A percentile compares a stretch with the other conserved stretches of the same genome.
Conservation (phyloP, 2,888 invertebrate species). For the Drosophila trichaetosa region DNA sequence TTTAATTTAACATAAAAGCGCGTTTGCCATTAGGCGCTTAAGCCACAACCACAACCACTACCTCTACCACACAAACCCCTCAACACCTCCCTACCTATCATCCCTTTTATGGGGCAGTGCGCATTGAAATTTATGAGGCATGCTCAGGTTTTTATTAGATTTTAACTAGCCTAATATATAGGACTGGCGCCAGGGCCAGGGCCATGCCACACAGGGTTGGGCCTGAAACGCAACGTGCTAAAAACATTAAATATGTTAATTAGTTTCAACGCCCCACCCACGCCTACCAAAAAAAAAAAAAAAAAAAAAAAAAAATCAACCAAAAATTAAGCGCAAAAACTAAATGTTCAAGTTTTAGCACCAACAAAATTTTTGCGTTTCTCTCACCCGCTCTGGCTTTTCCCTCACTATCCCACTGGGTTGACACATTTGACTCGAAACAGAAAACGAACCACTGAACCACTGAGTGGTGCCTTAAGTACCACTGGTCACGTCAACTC, state of each 20-base stretch:
- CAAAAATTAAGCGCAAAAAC: slow-evolving; percentile 58
- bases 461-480: slow-evolving; percentile 61
- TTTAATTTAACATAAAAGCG: slow-evolving; percentile 80
- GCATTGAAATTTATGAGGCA: slow-evolving; percentile 84
- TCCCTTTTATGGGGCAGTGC: slow-evolving; percentile 39
- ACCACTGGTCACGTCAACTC: slow-evolving; percentile 64
- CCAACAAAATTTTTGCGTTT: slow-evolving; percentile 43
- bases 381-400: neutral
- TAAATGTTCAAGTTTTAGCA: slow-evolving; percentile 74
- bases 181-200: slow-evolving; percentile 53
- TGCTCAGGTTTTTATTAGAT: slow-evolving; percentile 85
- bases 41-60: slow-evolving; percentile 32
- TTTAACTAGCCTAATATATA: slow-evolving; percentile 84
- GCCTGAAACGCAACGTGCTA: slow-evolving; percentile 80
- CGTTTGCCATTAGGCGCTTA: slow-evolving; percentile 71
- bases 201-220: slow-evolving; percentile 52
- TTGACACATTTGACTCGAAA: slow-evolving; percentile 62
- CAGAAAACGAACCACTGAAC: slow-evolving; percentile 27
- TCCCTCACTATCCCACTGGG: slow-evolving; percentile 3
- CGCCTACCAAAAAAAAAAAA: neutral
- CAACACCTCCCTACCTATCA: neutral
- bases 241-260: slow-evolving; percentile 84
- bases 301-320: neutral
- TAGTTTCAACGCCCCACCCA: slow-evolving; percentile 78
- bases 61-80: slow-evolving; percentile 9